Base-by-base conservation (phyloP, 2,888 invertebrate genomes). In the Caradrina clavipalpis region DNA sequence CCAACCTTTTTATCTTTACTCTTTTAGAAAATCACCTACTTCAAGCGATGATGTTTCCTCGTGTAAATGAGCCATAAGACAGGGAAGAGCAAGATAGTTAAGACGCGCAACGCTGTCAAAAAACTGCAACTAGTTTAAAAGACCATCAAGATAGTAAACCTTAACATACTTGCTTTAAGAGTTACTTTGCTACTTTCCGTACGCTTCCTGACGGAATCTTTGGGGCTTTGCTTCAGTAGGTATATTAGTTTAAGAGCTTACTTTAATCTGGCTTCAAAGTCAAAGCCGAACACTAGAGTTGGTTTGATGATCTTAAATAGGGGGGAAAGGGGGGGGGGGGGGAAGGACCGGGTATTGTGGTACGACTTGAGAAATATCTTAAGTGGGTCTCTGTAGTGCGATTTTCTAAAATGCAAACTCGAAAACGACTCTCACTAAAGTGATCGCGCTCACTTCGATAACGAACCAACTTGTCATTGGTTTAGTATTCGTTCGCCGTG, bases 91-190 rank as follows among this genome's bases (percentile, higher is more conserved):
- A 3, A 31, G 6, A 51, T 11, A 10, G 17, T 53, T 56, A 69
- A 63, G 31, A 21, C n/a, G n/a, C 11, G 42, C 51, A 49, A 21
- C 35, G 21, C 49, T 49, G 35, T n/a, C 15, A 45, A 60, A 68
- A 74, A 76, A 76, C n/a, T 54, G 59, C 63, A 64, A 49, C 63
- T 57, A 57, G 51, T 26, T 50, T 45, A 22, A n/a, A 21, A 69
- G 59, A 69, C 22, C 39, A 21, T n/a, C 22, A 75, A 22, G 59
- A 47, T 42, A 50, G 31, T 74, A 39, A 59, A 19, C 22, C 19
- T 17, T 11, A 58, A 13, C 2, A 39, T 39, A 39, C 39, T 39
- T 39, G 13, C 17, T 42, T 57, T 70, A 35, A 45, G 45, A 49
- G 45, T 17, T 56, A 49, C 47, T 54, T n/a, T 15, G 22, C 51